Evolutionary conservation across 1,140 invertebrate species (phyloP), one percentile per base, ranked within the genome.

Genomic region (Drosophila erecta): DNA sequence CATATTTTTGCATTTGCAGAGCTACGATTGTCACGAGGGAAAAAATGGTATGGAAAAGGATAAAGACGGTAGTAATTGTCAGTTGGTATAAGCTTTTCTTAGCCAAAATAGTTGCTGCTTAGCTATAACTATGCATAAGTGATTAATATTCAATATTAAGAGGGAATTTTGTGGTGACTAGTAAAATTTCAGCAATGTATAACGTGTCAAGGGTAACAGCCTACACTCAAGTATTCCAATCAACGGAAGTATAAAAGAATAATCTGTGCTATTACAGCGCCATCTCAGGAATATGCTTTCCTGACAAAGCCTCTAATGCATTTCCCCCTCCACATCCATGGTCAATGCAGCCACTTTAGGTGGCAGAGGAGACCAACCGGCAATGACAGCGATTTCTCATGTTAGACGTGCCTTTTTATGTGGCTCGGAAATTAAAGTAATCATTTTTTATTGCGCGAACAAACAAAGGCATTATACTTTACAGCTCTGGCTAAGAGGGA

Each of bases 391-490:
- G 59, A 86, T 86, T 86, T 87, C 74, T 86, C 79, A 87, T 83
- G 83, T 87, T 87, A 79, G 79, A 86, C 60, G 67, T 66, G 76
- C 44, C 80, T 89, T 85, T 87, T 76, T 87, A 78, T 73, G 72
- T 74, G 72, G 53, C 60, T 62, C 84, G 80, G 85, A 89, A 89
- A 89, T 89, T 84, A 89, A 89, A 89, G 85, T 89, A 89, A 89
- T 89, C 67, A 89, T 89, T 89, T 87, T 89, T 89, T 89, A 89
- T 89, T 74, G 84, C 84, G 79, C 84, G 67, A 87, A 89, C 84
- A 89, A 90, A 89, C 84, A 87, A 89, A 90, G 66, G 84, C 84
- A 89, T 89, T 89, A 84, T 89, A 80, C 79, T 84, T 87, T 80
- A 87, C 84, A 79, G 62, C 79, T 51, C 53, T 12, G 24, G 54